Percentiles rank a stretch among this genome's conserved stretches.
phyloP scores from a whole-genome alignment of 2,113 vertebrate species.

The Psophia crepitans region DNA sequence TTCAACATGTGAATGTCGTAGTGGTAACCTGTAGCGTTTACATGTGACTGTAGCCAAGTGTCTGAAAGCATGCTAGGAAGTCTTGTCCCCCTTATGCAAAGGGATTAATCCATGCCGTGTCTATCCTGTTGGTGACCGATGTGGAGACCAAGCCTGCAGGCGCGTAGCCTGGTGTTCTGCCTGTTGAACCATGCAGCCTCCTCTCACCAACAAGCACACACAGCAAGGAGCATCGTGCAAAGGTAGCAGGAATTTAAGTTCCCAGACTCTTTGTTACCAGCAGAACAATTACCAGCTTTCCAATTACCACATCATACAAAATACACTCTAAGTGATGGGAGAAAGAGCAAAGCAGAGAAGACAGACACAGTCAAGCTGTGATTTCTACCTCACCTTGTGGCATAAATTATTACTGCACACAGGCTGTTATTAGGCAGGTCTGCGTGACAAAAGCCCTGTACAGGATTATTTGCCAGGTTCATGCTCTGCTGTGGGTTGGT shows the following conservation, averaged over 20 bases:
- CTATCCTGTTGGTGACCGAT: neutral
- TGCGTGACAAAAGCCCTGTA: neutral
- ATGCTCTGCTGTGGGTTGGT: neutral
- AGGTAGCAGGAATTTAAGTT: neutral
- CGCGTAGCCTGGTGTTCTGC: neutral
- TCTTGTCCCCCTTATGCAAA: accelerated
- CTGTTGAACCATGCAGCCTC: neutral
- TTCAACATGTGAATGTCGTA: accelerated
- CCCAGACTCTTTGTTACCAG: neutral
- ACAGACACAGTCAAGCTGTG: neutral
- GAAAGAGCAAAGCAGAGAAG: neutral
- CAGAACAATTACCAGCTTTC: neutral
- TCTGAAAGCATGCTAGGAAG: neutral
- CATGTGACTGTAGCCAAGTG: neutral
- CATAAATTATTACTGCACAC: neutral
- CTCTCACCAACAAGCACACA: accelerated
- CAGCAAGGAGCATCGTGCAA: neutral
- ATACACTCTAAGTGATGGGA: neutral
- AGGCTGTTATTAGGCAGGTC: neutral
- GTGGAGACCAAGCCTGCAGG: neutral
- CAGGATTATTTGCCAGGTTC: neutral
- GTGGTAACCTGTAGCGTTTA: neutral
- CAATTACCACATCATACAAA: neutral
- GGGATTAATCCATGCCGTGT: neutral
- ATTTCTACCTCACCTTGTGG: neutral